A percentile compares a stretch with the other conserved stretches of the same genome.
Conservation (phyloP, 2,113 vertebrate genomes). For the Poicephalus gulielmi region DNA sequence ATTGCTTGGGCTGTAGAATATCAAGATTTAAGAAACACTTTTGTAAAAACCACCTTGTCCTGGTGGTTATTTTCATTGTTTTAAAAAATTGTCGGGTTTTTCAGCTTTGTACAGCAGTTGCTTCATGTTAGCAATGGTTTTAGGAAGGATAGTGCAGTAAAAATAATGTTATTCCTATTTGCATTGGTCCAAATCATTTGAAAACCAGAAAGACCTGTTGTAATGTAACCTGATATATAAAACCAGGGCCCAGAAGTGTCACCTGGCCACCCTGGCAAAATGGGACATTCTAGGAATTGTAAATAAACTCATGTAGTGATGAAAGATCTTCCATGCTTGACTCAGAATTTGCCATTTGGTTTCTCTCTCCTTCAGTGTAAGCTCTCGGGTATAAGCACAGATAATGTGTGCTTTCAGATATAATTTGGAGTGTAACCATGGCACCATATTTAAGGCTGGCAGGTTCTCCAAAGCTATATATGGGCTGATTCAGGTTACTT, state of each 20-base stretch:
- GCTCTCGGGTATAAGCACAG: neutral
- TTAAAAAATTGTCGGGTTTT: neutral
- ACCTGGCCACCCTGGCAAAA: neutral
- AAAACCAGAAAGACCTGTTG: neutral
- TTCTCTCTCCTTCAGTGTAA: neutral
- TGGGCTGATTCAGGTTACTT: neutral
- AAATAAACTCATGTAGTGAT: neutral
- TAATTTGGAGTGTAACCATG: neutral
- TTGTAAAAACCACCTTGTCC: neutral
- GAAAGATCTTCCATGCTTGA: neutral
- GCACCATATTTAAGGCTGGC: neutral
- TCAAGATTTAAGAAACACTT: neutral
- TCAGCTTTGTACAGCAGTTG: neutral
- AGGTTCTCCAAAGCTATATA: neutral
- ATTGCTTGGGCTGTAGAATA: neutral
- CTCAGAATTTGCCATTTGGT: neutral
- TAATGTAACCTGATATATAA: neutral
- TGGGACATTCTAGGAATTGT: neutral
- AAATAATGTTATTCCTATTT: neutral
- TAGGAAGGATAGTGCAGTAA: neutral
- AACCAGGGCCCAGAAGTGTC: neutral
- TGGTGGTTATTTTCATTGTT: neutral
- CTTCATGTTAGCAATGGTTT: neutral
- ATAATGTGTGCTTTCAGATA: neutral
- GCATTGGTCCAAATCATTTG: neutral